Conservation (phyloP, 2,888 invertebrate genomes). For the Drosophila phalerata region DNA sequence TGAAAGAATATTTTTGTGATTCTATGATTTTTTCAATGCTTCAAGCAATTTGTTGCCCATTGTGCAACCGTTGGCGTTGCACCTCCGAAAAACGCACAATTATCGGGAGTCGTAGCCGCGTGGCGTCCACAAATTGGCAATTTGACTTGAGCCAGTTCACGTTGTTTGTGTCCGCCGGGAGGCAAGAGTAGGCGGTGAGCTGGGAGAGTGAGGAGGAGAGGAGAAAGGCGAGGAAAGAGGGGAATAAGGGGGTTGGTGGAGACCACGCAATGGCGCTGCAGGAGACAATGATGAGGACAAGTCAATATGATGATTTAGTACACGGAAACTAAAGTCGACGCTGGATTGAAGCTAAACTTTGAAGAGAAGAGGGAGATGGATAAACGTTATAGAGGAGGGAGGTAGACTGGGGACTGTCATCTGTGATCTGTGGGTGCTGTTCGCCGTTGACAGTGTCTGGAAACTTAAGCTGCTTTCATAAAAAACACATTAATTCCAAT, state of each 20-base stretch:
- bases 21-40: background rate
- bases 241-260: background rate
- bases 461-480: conserved; percentile 72
- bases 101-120: conserved; percentile 46
- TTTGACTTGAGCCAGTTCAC: conserved; percentile 71
- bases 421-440: conserved; percentile 44
- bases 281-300: conserved; percentile 59
- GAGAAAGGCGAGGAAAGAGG: background rate
- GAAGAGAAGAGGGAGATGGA: conserved; percentile 1
- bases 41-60: conserved; percentile 48
- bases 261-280: conserved; percentile 60
- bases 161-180: background rate
- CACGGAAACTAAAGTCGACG: conserved; percentile 58
- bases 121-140: conserved; percentile 74
- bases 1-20: background rate
- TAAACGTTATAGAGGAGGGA: conserved; percentile 1
- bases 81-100: conserved; percentile 57
- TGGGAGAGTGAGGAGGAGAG: background rate
- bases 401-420: background rate
- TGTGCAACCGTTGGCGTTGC: conserved; percentile 43
- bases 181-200: background rate
- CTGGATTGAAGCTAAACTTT: conserved; percentile 23
- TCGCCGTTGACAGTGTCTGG: conserved; percentile 55
- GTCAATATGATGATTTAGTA: conserved; percentile 79
- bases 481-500: conserved; percentile 83